These are phyloP conservation scores for Megaceryle alcyon DNA, from an alignment of 2,797 vertebrate genomes.

Conservation along the genomic window DNA sequence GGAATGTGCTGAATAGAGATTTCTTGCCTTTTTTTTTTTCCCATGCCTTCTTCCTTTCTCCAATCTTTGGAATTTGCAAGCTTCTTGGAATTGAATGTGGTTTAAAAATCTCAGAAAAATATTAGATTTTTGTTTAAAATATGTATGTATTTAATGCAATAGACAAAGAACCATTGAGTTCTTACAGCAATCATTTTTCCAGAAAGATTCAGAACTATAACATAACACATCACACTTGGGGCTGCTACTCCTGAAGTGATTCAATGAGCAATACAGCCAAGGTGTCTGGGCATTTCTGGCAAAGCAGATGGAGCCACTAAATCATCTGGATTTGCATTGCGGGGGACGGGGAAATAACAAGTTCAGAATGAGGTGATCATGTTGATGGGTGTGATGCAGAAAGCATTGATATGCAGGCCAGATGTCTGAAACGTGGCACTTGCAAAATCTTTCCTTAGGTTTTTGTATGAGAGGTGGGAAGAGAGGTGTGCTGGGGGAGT, in stretches of 20 bases:
- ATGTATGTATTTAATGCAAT: not conserved
- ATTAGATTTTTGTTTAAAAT: not conserved
- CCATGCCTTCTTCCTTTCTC: not conserved
- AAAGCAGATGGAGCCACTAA: not conserved
- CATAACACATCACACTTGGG: not conserved
- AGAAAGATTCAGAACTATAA: not conserved
- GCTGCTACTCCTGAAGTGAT: not conserved
- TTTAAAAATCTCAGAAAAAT: not conserved
- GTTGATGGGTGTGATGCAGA: not conserved
- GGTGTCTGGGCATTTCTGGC: not conserved
- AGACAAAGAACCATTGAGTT: not conserved
- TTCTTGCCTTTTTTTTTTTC: not conserved
- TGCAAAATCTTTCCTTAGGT: not conserved
- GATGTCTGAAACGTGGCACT: not conserved
- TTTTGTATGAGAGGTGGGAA: not conserved
- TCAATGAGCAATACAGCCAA: not conserved
- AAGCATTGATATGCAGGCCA: not conserved
- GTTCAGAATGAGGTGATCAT: not conserved
- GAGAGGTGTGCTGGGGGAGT: not conserved
- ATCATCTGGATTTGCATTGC: not conserved
- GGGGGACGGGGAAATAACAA: not conserved
- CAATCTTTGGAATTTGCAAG: not conserved
- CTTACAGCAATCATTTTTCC: not conserved
- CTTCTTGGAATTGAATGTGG: not conserved
- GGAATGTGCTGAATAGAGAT: not conserved